Evolutionary conservation across 2,113 vertebrate species (phyloP), one percentile per base, ranked within the genome.

Genomic region (Andinoacara biseriatus): DNA sequence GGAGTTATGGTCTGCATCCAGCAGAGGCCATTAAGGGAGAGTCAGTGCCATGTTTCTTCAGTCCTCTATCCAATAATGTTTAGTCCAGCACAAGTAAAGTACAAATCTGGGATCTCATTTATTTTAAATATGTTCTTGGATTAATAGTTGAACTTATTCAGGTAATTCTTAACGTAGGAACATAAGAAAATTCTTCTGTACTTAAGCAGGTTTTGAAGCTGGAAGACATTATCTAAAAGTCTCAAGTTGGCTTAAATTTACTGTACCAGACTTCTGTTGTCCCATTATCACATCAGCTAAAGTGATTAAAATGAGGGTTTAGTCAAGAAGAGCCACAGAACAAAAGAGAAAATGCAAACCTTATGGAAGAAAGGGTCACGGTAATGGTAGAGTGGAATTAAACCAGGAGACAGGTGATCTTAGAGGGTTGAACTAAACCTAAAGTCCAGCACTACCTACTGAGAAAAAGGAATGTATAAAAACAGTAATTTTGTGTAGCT

Each of bases 11-110:
- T 72, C 26, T 52, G 10, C 65, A 33, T 54, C 18, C 49, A 69
- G 18, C 24, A 0, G 0, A 29, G 24, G 10, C 40, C 11, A 7
- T 69, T 31, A 1, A 49, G 43, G 17, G 43, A 49, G 43, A 69
- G 26, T 20, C 43, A 0, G 3, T 7, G 43, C 15, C 40, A 5
- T 1, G 6, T 52, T 69, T 69, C 15, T 11, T 69, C 49, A 20
- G 46, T 49, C 1, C 17, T 52, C 24, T 49, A 7, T 52, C 65
- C 65, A 69, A 2, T 49, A 49, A 10, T 20, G 24, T 7, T 49
- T 49, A 49, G 65, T 49, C 29, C 40, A 69, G 65, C 40, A 69
- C 2, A 13, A 11, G 65, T 13, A 63, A 67, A 46, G 18, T 29
- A 69, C 43, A 69, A 49, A 18, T 29, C 65, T 49, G 40, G 40